Evolutionary conservation across 37 sponge, comb jelly and placozoan species (phyloP), one percentile per base, ranked within the genome.

Genomic region (Aplysina aerophoba): DNA sequence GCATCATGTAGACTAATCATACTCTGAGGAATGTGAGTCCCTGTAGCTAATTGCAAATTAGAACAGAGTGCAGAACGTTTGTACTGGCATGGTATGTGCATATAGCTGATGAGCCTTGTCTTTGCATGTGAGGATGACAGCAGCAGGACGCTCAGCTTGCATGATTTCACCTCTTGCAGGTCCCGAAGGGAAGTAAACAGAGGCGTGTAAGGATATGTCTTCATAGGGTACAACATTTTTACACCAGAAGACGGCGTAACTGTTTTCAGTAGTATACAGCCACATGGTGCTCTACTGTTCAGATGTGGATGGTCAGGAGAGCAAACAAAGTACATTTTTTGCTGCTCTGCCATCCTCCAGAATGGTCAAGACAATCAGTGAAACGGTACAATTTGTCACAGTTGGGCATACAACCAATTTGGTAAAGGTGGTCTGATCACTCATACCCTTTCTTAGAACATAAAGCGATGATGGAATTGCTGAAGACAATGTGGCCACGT

Each of bases 241-340:
- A 6, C 11, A 62, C 63, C 63, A 62, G 63, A 62, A 11, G 63
- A 25, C 25, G 11, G 12, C 4, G 25, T 4, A 2, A 62, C 63
- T 27, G 63, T 62, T 25, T 62, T 62, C 11, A 62, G 63, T 6
- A 62, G 63, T 11, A 25, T 13, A 14, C 25, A 22, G 25, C 63
- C 63, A 62, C 63, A 62, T 27, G 63, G 63, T 14, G 31, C 19
- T 66, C 81, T 15, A 21, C 71, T 79, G 0, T n/a, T 28, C 25
- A 17, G 19, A 14, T 89, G 89, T 44, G 86, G 82, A 60, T 90
- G 83, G 27, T 73, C 40, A 53, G 86, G 90, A 85, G 81, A 90
- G 25, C 50, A 24, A 24, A 80, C 21, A 90, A 81, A 38, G 33
- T 41, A 57, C 89, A 89, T 22, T 27, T 81, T 0, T 61, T 78